These are phyloP conservation scores for Diogma glabrata DNA, from an alignment of 2,888 invertebrate genomes.

Conservation along the genomic window DNA sequence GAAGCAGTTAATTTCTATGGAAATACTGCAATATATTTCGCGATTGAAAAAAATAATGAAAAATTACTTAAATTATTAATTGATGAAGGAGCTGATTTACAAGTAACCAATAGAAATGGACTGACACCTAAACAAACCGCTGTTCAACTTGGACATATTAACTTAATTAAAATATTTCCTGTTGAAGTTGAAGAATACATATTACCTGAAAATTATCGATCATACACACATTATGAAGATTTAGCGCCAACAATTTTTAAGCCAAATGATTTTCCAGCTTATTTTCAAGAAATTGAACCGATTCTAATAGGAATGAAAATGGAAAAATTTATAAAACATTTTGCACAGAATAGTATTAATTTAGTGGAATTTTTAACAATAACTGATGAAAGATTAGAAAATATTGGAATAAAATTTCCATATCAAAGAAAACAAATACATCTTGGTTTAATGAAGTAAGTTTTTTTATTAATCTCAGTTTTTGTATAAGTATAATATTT, in stretches of 20 bases:
- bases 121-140: slow-evolving; percentile 32
- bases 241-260: slow-evolving; percentile 14
- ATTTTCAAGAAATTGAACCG: slow-evolving; percentile 31
- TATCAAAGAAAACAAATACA: slow-evolving; percentile 29
- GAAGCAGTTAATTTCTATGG: slow-evolving; percentile 32
- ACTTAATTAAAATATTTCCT: slow-evolving; percentile 30
- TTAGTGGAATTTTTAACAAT: slow-evolving; percentile 30
- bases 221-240: slow-evolving; percentile 29
- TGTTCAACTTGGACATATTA: slow-evolving; percentile 30
- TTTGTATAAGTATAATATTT: neutral
- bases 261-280: slow-evolving; percentile 16
- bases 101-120: slow-evolving; percentile 28
- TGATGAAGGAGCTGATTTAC: slow-evolving; percentile 24
- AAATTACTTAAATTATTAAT: slow-evolving; percentile 29
- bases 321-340: slow-evolving; percentile 25
- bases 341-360: slow-evolving; percentile 27
- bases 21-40: slow-evolving; percentile 29
- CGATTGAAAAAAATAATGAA: slow-evolving; percentile 31
- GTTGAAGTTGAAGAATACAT: slow-evolving; percentile 21
- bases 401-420: slow-evolving; percentile 28
- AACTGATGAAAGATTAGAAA: slow-evolving; percentile 25
- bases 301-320: slow-evolving; percentile 27
- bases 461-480: neutral
- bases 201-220: slow-evolving; percentile 28
- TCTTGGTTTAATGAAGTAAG: slow-evolving; percentile 31